Base-by-base conservation (phyloP, 2,113 vertebrate genomes). In the Sylvia atricapilla region DNA sequence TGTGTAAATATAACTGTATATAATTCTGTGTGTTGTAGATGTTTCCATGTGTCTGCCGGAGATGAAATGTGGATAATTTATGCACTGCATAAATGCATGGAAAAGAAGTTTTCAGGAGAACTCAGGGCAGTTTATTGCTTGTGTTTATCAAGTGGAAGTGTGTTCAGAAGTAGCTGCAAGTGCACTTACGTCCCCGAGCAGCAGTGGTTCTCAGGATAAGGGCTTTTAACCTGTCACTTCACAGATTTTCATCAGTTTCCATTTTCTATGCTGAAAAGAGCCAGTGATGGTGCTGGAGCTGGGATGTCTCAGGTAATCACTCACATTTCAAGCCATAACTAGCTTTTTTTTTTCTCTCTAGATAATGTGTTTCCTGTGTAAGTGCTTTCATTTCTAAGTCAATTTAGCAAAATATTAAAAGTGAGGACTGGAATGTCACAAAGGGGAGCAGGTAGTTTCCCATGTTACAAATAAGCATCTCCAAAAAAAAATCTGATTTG, bases 351-450 rank as follows among this genome's bases (percentile, higher is more conserved):
- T 84, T 93, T 56, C 75, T 93, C 80, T 74, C 25, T 53, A 33
- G 73, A 16, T 84, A 81, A 70, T 72, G 46, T 64, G n/a, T 77
- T 89, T 72, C n/a, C 53, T 78, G 7, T 63, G 23, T 46, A 93
- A 91, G 70, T 73, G 80, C 85, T 93, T 93, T 94, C 37, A 81
- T 95, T 94, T 90, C 74, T 81, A 22, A 80, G 93, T 66, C 93
- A 56, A 33, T 96, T 94, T 60, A 68, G 64, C n/a, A 75, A 89
- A 90, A 53, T 86, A 41, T 20, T 63, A 33, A 9, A 73, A 70
- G 46, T 23, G 41, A 80, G 85, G 64, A 39, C 24, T 49, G 72
- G 77, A 79, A 37, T 90, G 74, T 58, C 81, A 25, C 28, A 6
- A 28, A 59, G 50, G 62, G 47, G 44, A 90, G 37, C 59, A 56